Evolutionary conservation across 2,797 vertebrate species (phyloP).

Genomic region (Chaetophractus vellerosus): DNA sequence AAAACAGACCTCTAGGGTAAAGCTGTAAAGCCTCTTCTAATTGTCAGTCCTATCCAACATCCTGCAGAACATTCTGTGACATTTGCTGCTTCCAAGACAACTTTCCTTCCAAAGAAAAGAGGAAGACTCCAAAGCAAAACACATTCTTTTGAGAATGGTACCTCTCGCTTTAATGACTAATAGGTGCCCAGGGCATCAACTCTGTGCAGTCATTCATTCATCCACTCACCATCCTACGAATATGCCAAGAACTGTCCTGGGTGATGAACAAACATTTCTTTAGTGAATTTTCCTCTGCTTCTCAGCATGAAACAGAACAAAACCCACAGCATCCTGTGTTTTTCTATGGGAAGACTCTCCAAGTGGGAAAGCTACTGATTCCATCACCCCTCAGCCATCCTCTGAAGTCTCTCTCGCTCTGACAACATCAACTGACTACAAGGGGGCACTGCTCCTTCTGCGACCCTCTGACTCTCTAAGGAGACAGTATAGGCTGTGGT

Average conservation of each 20-base stretch:
- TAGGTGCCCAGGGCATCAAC: neutral
- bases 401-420: neutral
- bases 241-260: neutral
- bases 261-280: neutral
- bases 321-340: neutral
- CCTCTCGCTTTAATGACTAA: conserved; percentile 45
- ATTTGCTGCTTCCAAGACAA: conserved; percentile 73
- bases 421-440: neutral
- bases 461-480: neutral
- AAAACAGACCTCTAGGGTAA: conserved; percentile 79
- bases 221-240: neutral
- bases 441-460: neutral
- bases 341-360: neutral
- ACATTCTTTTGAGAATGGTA: conserved; percentile 26
- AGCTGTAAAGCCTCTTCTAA: conserved; percentile 80
- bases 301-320: conserved; percentile 33
- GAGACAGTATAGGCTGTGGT: neutral
- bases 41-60: conserved; percentile 80
- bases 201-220: neutral
- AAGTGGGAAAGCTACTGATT: neutral
- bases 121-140: conserved; percentile 55
- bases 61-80: conserved; percentile 78
- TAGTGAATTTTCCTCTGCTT: conserved; percentile 38
- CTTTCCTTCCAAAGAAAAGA: conserved; percentile 70
- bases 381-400: neutral